phyloP scores from a whole-genome alignment of 2,797 vertebrate genomes.

The Amblyopsis hoosieri region DNA sequence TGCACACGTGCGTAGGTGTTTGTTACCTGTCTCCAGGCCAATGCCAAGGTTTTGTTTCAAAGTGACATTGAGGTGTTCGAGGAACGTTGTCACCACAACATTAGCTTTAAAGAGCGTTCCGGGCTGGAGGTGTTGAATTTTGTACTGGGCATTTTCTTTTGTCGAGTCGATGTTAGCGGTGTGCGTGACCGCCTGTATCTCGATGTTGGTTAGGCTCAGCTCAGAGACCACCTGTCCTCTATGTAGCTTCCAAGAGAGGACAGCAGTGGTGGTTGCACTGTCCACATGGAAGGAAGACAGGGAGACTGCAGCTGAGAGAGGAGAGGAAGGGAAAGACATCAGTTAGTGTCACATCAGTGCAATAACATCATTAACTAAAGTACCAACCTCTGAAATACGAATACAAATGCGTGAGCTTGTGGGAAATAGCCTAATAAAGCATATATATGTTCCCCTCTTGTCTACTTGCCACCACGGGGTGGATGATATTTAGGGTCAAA shows the following conservation, averaged over 20 bases:
- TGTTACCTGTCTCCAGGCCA: constrained; percentile 83
- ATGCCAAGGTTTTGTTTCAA: constrained; percentile 78
- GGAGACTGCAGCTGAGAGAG: constrained; percentile 55
- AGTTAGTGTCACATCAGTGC: not conserved
- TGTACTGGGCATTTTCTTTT: constrained; percentile 53
- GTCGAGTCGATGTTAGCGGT: constrained; percentile 31
- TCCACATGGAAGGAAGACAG: constrained; percentile 40
- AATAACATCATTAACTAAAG: not conserved
- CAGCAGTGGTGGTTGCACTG: constrained; percentile 52
- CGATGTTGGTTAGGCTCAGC: constrained; percentile 49
- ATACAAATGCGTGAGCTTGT: not conserved
- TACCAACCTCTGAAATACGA: not conserved
- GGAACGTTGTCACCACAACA: constrained; percentile 72
- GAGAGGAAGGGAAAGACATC: not conserved
- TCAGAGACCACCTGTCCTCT: constrained; percentile 41
- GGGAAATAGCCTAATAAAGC: not conserved
- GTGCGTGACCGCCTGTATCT: constrained; percentile 27
- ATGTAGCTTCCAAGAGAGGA: constrained; percentile 56
- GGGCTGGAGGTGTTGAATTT: constrained; percentile 76
- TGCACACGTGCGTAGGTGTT: not conserved
- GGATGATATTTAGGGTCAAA: not conserved
- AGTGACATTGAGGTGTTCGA: constrained; percentile 66
- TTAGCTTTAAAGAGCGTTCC: constrained; percentile 72
- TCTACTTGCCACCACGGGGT: not conserved
- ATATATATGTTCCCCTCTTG: not conserved